Conservation (phyloP, 2,113 vertebrate genomes). For the Brachirus orientalis region DNA sequence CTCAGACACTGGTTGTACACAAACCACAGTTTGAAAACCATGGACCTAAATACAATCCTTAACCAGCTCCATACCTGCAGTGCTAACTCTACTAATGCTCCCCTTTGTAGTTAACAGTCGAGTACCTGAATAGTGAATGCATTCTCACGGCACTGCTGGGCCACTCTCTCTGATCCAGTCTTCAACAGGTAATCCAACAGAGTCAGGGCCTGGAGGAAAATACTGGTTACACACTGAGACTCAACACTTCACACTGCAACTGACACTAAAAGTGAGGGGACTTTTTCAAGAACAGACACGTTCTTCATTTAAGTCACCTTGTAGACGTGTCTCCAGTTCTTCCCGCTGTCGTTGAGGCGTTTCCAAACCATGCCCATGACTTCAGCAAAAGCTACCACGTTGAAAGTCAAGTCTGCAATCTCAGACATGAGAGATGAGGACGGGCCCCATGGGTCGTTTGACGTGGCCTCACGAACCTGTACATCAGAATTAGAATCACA, state of each 20-base stretch:
- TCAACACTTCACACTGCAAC: background rate
- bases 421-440: constrained; percentile 96
- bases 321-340: constrained; percentile 98
- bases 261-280: too few species aligned
- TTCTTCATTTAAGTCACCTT: constrained; percentile 75
- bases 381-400: constrained; percentile 92
- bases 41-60: too few species aligned
- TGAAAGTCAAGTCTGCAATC: constrained; percentile 95
- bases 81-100: background rate
- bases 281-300: too few species aligned
- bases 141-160: constrained; percentile 95
- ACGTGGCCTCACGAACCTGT: constrained; percentile 91
- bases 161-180: constrained; percentile 94
- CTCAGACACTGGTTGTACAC: too few species aligned
- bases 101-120: background rate
- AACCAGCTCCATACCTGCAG: background rate
- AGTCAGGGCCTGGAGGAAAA: constrained; percentile 85
- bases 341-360: constrained; percentile 93
- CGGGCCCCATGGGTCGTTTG: constrained; percentile 97
- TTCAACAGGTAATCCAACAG: constrained; percentile 96
- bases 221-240: constrained; percentile 2
- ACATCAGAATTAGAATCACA: constrained; percentile 4
- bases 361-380: constrained; percentile 99
- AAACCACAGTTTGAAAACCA: too few species aligned
- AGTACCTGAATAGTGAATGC: constrained; percentile 88